Conservation (phyloP, 2,113 vertebrate species). For the Tachysurus vachellii region DNA sequence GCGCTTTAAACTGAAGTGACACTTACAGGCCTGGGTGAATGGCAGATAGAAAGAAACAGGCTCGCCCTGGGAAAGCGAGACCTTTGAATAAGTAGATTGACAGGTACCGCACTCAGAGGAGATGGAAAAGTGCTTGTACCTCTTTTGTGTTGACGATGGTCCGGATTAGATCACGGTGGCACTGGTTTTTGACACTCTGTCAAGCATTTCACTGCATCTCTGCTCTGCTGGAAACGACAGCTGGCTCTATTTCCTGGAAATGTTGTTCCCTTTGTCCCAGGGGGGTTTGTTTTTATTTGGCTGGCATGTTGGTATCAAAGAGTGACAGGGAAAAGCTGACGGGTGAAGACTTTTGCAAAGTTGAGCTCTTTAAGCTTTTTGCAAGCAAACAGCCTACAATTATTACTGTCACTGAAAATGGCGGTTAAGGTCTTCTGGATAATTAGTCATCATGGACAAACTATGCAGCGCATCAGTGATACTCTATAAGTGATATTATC, state of each 20-base stretch:
- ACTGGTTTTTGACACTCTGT: constrained; percentile 62
- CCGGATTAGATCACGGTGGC: constrained; percentile 52
- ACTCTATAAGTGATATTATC: not conserved
- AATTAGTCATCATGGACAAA: not conserved
- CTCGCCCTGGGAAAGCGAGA: constrained; percentile 63
- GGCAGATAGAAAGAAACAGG: constrained; percentile 61
- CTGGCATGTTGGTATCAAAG: constrained; percentile 50
- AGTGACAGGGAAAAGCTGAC: constrained; percentile 6
- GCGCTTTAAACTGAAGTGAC: constrained; percentile 71
- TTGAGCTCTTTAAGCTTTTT: not conserved
- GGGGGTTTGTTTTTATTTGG: constrained; percentile 36
- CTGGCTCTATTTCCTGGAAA: constrained; percentile 60
- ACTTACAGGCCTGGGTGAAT: constrained; percentile 63
- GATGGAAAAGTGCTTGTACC: constrained; percentile 70
- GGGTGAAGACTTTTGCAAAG: constrained; percentile 13
- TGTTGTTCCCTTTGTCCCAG: not conserved
- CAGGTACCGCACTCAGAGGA: constrained; percentile 65
- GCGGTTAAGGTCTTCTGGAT: not conserved
- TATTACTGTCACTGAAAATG: not conserved
- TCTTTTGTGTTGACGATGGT: constrained; percentile 59
- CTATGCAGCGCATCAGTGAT: not conserved
- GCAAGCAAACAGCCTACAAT: not conserved
- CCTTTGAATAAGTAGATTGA: constrained; percentile 72
- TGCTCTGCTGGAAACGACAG: constrained; percentile 61
- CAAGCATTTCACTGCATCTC: constrained; percentile 62